A percentile compares a stretch with the other conserved stretches of the same genome.
phyloP scores from a whole-genome alignment of 2,888 invertebrate genomes.

The Campoplex capitator region DNA sequence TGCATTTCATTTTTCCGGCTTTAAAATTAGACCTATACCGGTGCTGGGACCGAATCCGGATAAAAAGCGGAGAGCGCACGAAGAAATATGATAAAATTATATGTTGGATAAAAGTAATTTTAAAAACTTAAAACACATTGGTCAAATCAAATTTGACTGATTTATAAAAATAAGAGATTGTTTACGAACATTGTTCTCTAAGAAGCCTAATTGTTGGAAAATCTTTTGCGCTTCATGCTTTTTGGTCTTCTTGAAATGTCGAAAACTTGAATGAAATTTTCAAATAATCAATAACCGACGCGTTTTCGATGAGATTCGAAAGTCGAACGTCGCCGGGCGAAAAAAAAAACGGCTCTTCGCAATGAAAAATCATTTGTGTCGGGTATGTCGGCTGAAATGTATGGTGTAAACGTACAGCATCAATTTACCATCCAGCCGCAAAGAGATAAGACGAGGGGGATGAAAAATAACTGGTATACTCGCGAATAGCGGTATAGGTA shows the following conservation, averaged over 20 bases:
- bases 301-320: background rate
- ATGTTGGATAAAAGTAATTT: too few relatives aligned
- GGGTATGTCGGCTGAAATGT: constrained; percentile 23
- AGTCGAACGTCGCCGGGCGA: background rate
- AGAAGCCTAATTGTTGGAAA: background rate
- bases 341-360: background rate
- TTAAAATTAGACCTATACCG: too few relatives aligned
- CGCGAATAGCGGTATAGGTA: background rate
- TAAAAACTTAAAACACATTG: too few relatives aligned
- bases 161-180: background rate
- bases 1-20: too few relatives aligned
- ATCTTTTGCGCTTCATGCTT: background rate
- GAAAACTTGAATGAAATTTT: background rate
- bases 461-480: constrained; percentile 58
- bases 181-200: background rate
- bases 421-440: constrained; percentile 49
- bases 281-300: background rate
- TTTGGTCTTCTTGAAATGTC: background rate
- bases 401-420: constrained; percentile 41
- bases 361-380: constrained; percentile 9
- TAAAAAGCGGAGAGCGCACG: too few relatives aligned
- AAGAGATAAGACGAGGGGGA: constrained; percentile 45
- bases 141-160: too few relatives aligned
- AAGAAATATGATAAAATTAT: too few relatives aligned
- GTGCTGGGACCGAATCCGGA: too few relatives aligned